Base-by-base conservation (phyloP, 1,140 invertebrate species). In the Oscheius sp. region DNA sequence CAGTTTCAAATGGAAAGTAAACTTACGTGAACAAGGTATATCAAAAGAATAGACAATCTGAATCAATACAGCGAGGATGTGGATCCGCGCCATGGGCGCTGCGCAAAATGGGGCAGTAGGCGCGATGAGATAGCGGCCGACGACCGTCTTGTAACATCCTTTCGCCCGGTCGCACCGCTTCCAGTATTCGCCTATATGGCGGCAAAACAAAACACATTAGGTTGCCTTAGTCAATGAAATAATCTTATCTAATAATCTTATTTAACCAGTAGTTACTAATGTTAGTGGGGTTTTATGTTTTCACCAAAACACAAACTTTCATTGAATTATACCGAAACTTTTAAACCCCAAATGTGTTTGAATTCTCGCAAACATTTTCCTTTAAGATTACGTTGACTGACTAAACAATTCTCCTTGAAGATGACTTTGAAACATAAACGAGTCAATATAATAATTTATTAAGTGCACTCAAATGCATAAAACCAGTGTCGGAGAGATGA, bases 1-100 rank as follows among this genome's bases (percentile, higher is more conserved):
- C 2, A 7, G 10, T 10, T 31, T 28, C 26, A 58, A 29, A 32
- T 45, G 10, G 34, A 65, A 65, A 26, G n/a, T 45, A 3, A 13
- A 77, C 76, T 79, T 71, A 81, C 79, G 79, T 74, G 79, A 77
- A 66, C 79, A 81, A 7, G 79, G 79, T 4, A 81, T 80, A 55
- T 80, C 80, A 61, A 81, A 81, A 20, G 79, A 58, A 42, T 20
- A 55, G 49, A 23, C 49, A 20, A 55, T 23, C 49, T 15, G 23
- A 55, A 55, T 55, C 49, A 55, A 55, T 55, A 55, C 23, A 55
- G 7, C 15, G 49, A 55, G 49, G 49, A 55, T 55, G 49, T 55
- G 49, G 49, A 55, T 55, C 49, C 23, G 15, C 49, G 49, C 23
- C 49, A 55, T 55, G 49, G n/a, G 49, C 7, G 49, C 49, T 7